Percentiles rank a stretch among this genome's conserved stretches.
Conservation (phyloP, 2,113 vertebrate species). For the Propithecus coquereli region DNA sequence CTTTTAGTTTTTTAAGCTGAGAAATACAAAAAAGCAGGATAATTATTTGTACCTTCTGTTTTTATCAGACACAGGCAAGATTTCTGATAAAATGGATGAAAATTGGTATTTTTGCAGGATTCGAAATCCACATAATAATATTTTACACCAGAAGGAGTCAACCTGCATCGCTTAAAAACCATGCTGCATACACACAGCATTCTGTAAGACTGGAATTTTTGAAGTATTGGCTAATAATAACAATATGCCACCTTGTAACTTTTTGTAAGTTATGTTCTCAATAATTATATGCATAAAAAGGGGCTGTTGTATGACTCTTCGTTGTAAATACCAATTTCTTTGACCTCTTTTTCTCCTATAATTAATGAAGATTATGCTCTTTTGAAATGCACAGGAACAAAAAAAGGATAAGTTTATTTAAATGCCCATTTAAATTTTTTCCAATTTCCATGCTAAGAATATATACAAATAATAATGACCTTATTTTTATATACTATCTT, state of each 20-base stretch:
- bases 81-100: neutral
- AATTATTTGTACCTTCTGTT: neutral
- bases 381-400: neutral
- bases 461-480: neutral
- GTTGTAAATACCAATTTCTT: neutral
- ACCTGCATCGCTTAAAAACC: constrained; percentile 38
- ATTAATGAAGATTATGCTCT: neutral
- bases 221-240: neutral
- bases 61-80: neutral
- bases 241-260: neutral
- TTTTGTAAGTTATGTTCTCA: neutral
- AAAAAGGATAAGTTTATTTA: constrained; percentile 10
- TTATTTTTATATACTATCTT: neutral
- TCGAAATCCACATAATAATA: constrained; percentile 26
- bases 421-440: neutral
- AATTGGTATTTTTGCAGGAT: constrained; percentile 17
- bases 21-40: constrained; percentile 5
- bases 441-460: neutral
- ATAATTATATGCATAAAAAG: neutral
- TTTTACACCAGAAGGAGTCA: constrained; percentile 1
- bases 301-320: neutral
- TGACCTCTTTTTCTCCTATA: neutral
- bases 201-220: neutral
- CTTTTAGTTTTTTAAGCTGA: neutral
- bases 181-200: neutral